Conservation (phyloP, 2,888 invertebrate genomes). For the Phyto melanocephala region DNA sequence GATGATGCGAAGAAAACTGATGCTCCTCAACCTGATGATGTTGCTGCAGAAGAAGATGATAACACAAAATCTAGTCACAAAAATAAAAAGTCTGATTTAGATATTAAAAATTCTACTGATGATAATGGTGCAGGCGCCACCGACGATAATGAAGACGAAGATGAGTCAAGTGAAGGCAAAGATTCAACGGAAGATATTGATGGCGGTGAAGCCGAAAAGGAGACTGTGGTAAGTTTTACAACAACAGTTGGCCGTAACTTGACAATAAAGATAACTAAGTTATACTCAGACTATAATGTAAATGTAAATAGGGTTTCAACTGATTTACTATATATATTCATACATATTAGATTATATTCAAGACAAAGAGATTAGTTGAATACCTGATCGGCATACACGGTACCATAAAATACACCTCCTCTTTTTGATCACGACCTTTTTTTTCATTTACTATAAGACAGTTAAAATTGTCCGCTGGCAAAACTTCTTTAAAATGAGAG, state of each 20-base stretch:
- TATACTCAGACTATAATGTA: no score
- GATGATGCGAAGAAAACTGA: constrained; percentile 86
- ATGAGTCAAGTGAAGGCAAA: constrained; percentile 61
- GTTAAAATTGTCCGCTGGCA: no score
- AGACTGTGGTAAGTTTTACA: constrained; percentile 68
- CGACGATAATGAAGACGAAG: constrained; percentile 55
- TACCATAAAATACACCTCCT: no score
- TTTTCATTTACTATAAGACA: no score
- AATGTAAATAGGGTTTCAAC: not conserved
- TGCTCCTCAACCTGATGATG: constrained; percentile 81
- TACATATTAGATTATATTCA: no score
- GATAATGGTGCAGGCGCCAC: constrained; percentile 59
- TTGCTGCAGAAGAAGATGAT: constrained; percentile 65
- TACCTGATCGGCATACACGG: no score
- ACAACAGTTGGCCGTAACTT: no score
- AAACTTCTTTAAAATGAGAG: no score
- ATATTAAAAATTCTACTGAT: constrained; percentile 69
- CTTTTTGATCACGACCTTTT: no score
- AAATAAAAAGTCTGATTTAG: constrained; percentile 78
- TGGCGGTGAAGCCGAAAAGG: constrained; percentile 69
- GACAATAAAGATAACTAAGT: no score
- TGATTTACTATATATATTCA: no score
- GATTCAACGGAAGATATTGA: constrained; percentile 66
- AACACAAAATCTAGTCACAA: constrained; percentile 74
- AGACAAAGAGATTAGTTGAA: no score